Evolutionary conservation across 2,797 vertebrate species (phyloP), one percentile per base, ranked within the genome.

Genomic region (Pseudochromis fuscus): DNA sequence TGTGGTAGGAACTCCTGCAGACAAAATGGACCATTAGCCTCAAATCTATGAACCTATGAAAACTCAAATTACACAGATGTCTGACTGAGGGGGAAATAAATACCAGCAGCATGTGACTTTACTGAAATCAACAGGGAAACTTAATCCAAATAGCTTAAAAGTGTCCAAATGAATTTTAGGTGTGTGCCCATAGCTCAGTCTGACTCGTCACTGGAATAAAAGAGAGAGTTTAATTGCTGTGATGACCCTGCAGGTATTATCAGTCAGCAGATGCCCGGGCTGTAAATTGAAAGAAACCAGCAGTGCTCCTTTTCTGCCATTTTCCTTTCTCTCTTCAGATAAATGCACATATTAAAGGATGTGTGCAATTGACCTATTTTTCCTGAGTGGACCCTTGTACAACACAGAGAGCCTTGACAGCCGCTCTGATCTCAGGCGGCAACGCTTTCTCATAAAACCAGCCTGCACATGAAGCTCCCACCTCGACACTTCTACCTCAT

Each of bases 361-460:
- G n/a, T 65, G 57, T 63, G 67, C 11, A 18, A 10, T 13, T 33
- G 33, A 57, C 28, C 55, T 38, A 40, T 49, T 65, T 49, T 65
- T 76, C 35, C 65, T 67, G 49, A 37, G 27, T 15, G 44, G 45
- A 75, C 15, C 12, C 19, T 33, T 50, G 23, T 9, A 13, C 40
- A 46, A n/a, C 0, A 49, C 31, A 55, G 44, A 64, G 16, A 63
- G 0, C 0, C 49, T 38, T 23, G 53, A 50, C 40, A 5, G 44
- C 19, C 2, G 3, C 23, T 65, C 31, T 66, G 28, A 51, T 65
- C 42, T 53, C 37, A 40, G 7, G 27, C 38, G 23, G 16, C 15
- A 42, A 18, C 51, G 49, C 12, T 11, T 58, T 56, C 31, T 49
- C 10, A 48, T 33, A 65, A 46, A 74, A 59, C 35, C 48, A 66